Conservation (phyloP, 35 echinoderm and acorn worm genomes). For the Ophiothrix spiculata region DNA sequence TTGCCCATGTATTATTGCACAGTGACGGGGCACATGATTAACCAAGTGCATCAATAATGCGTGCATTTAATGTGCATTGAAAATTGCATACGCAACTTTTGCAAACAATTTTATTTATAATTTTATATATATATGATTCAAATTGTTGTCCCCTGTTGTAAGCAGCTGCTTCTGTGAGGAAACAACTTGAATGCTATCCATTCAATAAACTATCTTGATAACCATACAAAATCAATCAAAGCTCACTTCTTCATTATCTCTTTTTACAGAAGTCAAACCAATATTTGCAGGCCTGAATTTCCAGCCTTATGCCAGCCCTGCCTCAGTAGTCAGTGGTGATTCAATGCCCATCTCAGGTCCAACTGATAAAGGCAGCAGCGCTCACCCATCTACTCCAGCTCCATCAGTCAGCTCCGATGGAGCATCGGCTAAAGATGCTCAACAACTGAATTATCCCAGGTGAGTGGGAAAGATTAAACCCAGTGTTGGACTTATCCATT, state of each 20-base stretch:
- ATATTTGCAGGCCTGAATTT: constrained; percentile 86
- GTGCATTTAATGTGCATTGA: too few species aligned
- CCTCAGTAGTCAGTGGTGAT: constrained; percentile 39
- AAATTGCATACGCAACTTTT: too few species aligned
- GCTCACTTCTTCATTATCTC: constrained; percentile 71
- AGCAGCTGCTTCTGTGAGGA: too few species aligned
- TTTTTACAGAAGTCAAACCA: constrained; percentile 27
- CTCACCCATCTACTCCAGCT: not conserved
- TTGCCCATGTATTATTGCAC: too few species aligned
- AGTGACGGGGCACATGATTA: too few species aligned
- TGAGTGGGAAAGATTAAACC: not conserved
- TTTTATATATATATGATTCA: too few species aligned
- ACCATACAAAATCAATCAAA: constrained; percentile 78
- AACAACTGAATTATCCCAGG: not conserved
- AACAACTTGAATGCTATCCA: too few species aligned
- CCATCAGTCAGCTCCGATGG: constrained; percentile 47
- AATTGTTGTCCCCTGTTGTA: too few species aligned
- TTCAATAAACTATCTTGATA: too few species aligned
- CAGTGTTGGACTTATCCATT: not conserved
- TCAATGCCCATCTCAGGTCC: constrained; percentile 38
- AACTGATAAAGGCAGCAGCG: not conserved
- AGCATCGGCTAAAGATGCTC: constrained; percentile 37
- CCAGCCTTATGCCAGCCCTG: constrained; percentile 66
- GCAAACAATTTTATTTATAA: too few species aligned
- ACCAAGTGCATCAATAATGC: too few species aligned